Evolutionary conservation across 2,888 invertebrate species (phyloP).

Genomic region (Diarsia dahlii): DNA sequence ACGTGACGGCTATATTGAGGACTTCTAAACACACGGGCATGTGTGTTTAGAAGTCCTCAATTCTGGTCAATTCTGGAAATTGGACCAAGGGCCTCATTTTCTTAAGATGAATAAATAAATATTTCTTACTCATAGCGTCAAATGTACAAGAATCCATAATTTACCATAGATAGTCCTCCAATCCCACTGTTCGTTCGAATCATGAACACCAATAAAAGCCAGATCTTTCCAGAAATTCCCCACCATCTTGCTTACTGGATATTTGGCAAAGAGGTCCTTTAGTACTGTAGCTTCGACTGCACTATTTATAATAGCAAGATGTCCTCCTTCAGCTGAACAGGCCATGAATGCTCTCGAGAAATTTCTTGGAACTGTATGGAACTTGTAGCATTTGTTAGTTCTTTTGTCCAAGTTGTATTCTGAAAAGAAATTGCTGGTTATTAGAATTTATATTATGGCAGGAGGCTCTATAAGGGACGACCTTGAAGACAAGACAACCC

Average conservation of each 20-base stretch:
- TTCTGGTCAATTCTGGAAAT: too few species aligned
- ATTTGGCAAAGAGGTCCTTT: conserved; percentile 67
- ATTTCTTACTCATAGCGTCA: neutral
- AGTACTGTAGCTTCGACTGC: conserved; percentile 68
- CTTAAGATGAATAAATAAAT: neutral
- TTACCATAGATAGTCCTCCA: conserved; percentile 76
- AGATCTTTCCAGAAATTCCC: conserved; percentile 61
- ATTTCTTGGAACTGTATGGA: conserved; percentile 71
- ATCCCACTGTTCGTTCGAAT: conserved; percentile 70
- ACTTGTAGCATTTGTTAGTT: conserved; percentile 79
- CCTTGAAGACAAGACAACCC: too few species aligned
- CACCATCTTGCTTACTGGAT: conserved; percentile 55
- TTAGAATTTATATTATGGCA: neutral
- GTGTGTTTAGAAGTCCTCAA: too few species aligned
- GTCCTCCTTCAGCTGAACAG: conserved; percentile 76
- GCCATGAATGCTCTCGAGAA: conserved; percentile 76
- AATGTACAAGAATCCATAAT: neutral
- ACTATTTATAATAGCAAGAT: conserved; percentile 77
- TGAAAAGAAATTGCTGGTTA: conserved; percentile 38
- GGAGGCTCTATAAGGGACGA: too few species aligned
- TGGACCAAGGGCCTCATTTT: too few species aligned
- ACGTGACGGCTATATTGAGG: too few species aligned
- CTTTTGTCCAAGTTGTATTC: conserved; percentile 70
- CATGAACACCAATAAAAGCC: conserved; percentile 70
- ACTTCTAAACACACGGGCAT: too few species aligned